Evolutionary conservation across 1,140 invertebrate species (phyloP), one percentile per base, ranked within the genome.

Genomic region (Argopecten irradians): DNA sequence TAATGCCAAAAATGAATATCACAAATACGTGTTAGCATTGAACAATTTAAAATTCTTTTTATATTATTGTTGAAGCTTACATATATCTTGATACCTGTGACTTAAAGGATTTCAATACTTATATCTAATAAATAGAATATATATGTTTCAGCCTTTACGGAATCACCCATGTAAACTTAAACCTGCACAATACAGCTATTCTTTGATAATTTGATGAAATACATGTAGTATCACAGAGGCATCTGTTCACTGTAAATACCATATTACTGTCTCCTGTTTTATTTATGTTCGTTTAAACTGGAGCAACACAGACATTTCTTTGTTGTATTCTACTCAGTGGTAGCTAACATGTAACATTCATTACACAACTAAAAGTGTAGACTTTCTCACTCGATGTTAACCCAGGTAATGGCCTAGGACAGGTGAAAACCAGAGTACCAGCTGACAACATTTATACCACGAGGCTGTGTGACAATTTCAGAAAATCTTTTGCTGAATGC

Each of bases 121-220:
- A n/a, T 71, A 71, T 71, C n/a, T n/a, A 71, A 71, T 71, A 71
- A 71, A n/a, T 71, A n/a, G 28, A 71, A 71, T 71, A 71, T 71
- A 71, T 71, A 71, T n/a, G n/a, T 71, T 71, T 71, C 55, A 71
- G 55, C 2, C 22, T n/a, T 71, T n/a, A 71, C 28, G n/a, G 55
- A 0, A 71, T 71, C 55, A 71, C 7, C 19, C 55, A 71, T 28
- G 3, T 1, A 71, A 28, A 71, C 1, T n/a, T n/a, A 28, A 71
- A 71, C 55, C 55, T 28, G 55, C 16, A 71, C 55, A 71, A 71
- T 16, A n/a, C 5, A 28, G 28, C 22, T 28, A 71, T 71, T 71
- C 55, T 71, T 71, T 71, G 28, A 71, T 28, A 71, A 71, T 71
- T 71, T 71, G 55, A 71, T 71, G 13, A 71, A 46, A 46, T 16